Evolutionary conservation across 2,113 vertebrate genomes (phyloP).

Genomic region (Otolemur garnettii): DNA sequence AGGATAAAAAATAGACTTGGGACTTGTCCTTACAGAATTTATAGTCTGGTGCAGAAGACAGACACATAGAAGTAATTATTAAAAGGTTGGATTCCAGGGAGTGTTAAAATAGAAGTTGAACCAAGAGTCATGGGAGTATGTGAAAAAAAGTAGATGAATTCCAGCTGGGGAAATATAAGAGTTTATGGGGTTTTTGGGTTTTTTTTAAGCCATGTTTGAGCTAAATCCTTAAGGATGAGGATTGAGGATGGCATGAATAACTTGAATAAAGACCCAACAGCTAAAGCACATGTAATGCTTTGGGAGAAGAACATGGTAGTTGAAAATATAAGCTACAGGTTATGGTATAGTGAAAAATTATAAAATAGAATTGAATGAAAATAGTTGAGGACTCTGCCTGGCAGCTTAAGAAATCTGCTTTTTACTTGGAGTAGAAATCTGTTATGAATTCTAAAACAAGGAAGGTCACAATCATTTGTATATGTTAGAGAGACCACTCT

Average conservation of each 20-base stretch:
- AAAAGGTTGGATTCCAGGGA: neutral
- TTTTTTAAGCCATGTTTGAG: neutral
- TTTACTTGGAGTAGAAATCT: neutral
- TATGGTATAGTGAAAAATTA: neutral
- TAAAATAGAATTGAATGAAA: conserved; percentile 33
- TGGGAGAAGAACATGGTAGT: neutral
- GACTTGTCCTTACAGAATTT: neutral
- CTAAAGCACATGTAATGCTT: conserved; percentile 2
- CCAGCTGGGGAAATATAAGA: neutral
- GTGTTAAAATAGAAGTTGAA: neutral
- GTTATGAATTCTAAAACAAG: neutral
- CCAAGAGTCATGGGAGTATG: neutral
- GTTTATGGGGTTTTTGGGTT: too few species aligned
- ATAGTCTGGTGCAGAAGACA: neutral
- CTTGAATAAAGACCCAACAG: neutral
- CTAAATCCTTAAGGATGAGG: neutral
- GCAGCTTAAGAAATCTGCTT: neutral
- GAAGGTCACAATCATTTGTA: neutral
- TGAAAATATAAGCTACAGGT: neutral
- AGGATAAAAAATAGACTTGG: neutral
- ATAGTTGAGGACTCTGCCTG: neutral
- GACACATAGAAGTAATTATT: neutral
- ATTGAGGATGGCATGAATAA: neutral
- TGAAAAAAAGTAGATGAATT: neutral
- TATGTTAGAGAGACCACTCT: neutral